phyloP scores from a whole-genome alignment of 2,888 invertebrate species.

The Drosophila limbata region DNA sequence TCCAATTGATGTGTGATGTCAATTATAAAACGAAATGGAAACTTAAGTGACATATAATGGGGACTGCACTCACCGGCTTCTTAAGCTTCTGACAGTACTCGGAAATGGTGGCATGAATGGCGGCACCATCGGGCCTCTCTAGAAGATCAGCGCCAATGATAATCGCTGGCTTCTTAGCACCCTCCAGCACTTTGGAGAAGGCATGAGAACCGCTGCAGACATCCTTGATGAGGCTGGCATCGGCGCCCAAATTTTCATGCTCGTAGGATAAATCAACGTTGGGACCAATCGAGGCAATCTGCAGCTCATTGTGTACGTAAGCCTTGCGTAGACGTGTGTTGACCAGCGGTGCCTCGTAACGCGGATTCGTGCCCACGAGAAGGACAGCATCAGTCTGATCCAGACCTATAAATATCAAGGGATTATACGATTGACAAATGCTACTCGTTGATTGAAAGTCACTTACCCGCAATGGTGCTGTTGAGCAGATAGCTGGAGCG shows the following conservation, averaged over 20 bases:
- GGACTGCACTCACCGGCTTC: slow-evolving; percentile 85
- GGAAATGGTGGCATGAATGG: slow-evolving; percentile 91
- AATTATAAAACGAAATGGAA: neutral
- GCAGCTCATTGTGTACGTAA: slow-evolving; percentile 96
- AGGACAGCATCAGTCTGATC: slow-evolving; percentile 97
- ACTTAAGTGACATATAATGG: too few species aligned
- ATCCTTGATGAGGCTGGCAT: slow-evolving; percentile 90
- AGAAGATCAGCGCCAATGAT: slow-evolving; percentile 95
- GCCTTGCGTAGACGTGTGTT: slow-evolving; percentile 98
- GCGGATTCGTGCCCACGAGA: slow-evolving; percentile 97
- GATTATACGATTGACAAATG: neutral
- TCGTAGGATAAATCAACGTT: slow-evolving; percentile 97
- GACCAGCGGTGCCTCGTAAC: slow-evolving; percentile 98
- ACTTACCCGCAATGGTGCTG: slow-evolving; percentile 92
- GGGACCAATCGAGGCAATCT: slow-evolving; percentile 95
- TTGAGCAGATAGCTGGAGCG: slow-evolving; percentile 97
- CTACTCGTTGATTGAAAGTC: slow-evolving; percentile 48
- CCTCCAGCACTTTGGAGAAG: slow-evolving; percentile 89
- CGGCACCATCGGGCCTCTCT: slow-evolving; percentile 91
- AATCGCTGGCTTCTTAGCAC: slow-evolving; percentile 95
- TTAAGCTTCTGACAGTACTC: slow-evolving; percentile 89
- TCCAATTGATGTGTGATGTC: neutral
- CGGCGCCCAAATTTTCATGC: slow-evolving; percentile 95
- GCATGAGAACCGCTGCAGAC: slow-evolving; percentile 90
- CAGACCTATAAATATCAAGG: slow-evolving; percentile 87